These are phyloP conservation scores for Pipistrellus nathusii DNA, from an alignment of 2,797 vertebrate species.

Conservation along the genomic window DNA sequence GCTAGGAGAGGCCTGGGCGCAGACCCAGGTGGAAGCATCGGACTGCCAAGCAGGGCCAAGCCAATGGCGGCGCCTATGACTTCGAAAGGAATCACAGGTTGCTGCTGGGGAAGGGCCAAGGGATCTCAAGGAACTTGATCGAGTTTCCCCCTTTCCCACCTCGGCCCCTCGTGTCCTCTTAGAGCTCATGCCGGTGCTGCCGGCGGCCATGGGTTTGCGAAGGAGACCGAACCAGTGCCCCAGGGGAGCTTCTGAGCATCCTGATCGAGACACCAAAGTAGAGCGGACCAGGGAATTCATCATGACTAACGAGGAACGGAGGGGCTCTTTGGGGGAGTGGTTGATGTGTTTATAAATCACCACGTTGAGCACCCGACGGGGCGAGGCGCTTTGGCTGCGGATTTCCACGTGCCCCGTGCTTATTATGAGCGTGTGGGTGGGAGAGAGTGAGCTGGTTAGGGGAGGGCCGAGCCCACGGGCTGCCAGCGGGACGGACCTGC, in stretches of 20 bases:
- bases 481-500: background rate
- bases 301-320: conserved; percentile 83
- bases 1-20: background rate
- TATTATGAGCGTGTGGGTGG: conserved; percentile 71
- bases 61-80: no score
- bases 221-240: conserved; percentile 74
- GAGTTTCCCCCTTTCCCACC: background rate
- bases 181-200: background rate
- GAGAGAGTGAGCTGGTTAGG: conserved; percentile 76
- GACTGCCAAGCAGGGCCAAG: background rate
- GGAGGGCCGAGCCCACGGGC: conserved; percentile 79
- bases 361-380: conserved; percentile 76
- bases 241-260: conserved; percentile 72
- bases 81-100: conserved; percentile 76
- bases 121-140: conserved; percentile 63
- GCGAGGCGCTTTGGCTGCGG: conserved; percentile 77
- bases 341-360: conserved; percentile 87
- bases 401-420: conserved; percentile 83
- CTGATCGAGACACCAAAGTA: conserved; percentile 80
- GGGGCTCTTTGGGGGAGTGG: conserved; percentile 84
- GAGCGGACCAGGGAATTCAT: conserved; percentile 84
- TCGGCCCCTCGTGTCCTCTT: conserved; percentile 20
- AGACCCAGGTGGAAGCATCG: no score
- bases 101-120: conserved; percentile 53
- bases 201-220: conserved; percentile 34